These are phyloP conservation scores for Platyura marginata DNA, from an alignment of 1,140 invertebrate genomes.

Conservation along the genomic window DNA sequence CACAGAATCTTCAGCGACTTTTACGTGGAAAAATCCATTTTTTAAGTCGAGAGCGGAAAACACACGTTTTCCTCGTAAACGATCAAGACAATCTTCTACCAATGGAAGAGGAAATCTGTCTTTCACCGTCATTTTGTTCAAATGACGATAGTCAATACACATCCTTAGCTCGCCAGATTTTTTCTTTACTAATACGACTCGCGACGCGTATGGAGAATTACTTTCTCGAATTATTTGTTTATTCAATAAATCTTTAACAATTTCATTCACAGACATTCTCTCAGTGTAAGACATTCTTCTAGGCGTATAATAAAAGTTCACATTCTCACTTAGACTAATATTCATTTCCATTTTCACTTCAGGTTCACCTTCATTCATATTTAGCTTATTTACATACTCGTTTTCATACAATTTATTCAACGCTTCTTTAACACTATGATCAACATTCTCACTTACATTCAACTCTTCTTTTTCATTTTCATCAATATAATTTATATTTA, in stretches of 20 bases:
- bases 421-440: no score
- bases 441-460: no score
- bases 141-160: conserved; percentile 12
- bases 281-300: conserved; percentile 13
- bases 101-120: conserved; percentile 15
- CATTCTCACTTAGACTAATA: no score
- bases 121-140: conserved; percentile 11
- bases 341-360: no score
- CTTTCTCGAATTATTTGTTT: conserved; percentile 14
- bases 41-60: conserved; percentile 13
- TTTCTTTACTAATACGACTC: conserved; percentile 13
- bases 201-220: conserved; percentile 14
- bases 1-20: conserved; percentile 8
- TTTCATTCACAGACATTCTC: conserved; percentile 12
- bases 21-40: conserved; percentile 19
- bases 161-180: conserved; percentile 10
- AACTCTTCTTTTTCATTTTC: no score
- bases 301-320: no score
- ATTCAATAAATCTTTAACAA: conserved; percentile 14
- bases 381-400: no score
- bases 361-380: no score
- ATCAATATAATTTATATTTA: no score
- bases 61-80: conserved; percentile 15
- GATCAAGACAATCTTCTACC: conserved; percentile 17
- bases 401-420: no score